These are phyloP conservation scores for Sterrhoptilus dennistouni DNA, from an alignment of 2,113 vertebrate genomes.

Conservation along the genomic window DNA sequence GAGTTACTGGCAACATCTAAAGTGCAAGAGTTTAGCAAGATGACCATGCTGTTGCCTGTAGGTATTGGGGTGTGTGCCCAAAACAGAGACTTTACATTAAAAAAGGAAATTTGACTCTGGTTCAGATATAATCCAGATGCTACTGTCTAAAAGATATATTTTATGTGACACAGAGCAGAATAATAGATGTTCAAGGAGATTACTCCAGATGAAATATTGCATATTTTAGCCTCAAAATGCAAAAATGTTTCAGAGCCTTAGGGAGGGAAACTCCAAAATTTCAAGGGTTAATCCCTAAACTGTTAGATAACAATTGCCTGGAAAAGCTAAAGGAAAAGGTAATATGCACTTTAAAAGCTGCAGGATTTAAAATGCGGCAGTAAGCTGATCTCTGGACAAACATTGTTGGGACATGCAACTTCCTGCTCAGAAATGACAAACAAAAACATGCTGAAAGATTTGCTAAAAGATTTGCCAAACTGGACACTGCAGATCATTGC, in stretches of 20 bases:
- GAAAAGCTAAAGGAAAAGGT: background rate
- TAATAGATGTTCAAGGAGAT: background rate
- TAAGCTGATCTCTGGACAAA: background rate
- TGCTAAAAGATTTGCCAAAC: background rate
- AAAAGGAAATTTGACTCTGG: background rate
- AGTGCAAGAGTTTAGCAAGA: background rate
- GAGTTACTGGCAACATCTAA: background rate
- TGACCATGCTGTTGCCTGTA: background rate
- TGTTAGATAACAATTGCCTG: background rate
- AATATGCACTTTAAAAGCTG: background rate
- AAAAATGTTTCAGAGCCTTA: background rate
- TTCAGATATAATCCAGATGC: background rate
- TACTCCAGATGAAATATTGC: background rate
- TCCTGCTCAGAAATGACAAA: background rate
- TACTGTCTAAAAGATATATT: background rate
- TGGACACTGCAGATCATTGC: background rate
- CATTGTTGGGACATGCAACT: background rate
- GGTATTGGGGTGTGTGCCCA: background rate
- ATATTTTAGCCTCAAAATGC: background rate
- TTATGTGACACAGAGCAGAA: background rate
- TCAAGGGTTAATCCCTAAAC: background rate
- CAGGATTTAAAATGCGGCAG: background rate
- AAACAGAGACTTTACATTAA: background rate
- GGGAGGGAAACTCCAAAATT: background rate
- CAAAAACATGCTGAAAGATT: background rate